Evolutionary conservation across 2,888 invertebrate species (phyloP).

Genomic region (Arge pagana): DNA sequence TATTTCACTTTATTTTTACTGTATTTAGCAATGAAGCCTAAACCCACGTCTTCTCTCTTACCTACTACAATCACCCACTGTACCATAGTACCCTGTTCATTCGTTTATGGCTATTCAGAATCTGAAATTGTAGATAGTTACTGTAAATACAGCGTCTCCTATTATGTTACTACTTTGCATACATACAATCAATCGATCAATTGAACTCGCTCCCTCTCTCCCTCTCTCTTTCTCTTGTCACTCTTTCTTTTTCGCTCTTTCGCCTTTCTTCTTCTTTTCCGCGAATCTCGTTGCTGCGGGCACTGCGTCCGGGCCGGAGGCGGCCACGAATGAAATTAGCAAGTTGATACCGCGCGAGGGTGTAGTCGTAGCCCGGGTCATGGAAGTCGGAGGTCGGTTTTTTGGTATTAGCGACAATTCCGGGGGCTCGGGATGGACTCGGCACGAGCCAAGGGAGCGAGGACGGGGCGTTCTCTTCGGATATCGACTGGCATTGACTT

Average conservation of each 20-base stretch:
- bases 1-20: too few relatives aligned
- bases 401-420: not conserved
- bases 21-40: too few relatives aligned
- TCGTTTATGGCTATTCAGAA: too few relatives aligned
- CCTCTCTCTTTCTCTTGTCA: not conserved
- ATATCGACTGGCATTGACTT: conserved; percentile 59
- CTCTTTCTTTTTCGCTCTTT: not conserved
- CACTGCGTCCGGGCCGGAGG: conserved; percentile 15
- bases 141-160: too few relatives aligned
- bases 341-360: conserved; percentile 7
- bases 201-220: too few relatives aligned
- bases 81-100: too few relatives aligned
- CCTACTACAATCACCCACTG: too few relatives aligned
- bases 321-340: conserved; percentile 20
- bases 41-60: too few relatives aligned
- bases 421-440: not conserved
- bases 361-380: not conserved
- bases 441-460: not conserved
- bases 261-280: not conserved
- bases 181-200: too few relatives aligned
- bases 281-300: too few relatives aligned
- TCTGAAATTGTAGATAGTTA: too few relatives aligned
- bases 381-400: not conserved
- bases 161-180: too few relatives aligned
- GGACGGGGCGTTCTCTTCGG: not conserved